Percentiles rank a stretch among this genome's conserved stretches.
These are phyloP conservation scores for Cinara cedri DNA, from an alignment of 2,888 invertebrate genomes.

Conservation along the genomic window DNA sequence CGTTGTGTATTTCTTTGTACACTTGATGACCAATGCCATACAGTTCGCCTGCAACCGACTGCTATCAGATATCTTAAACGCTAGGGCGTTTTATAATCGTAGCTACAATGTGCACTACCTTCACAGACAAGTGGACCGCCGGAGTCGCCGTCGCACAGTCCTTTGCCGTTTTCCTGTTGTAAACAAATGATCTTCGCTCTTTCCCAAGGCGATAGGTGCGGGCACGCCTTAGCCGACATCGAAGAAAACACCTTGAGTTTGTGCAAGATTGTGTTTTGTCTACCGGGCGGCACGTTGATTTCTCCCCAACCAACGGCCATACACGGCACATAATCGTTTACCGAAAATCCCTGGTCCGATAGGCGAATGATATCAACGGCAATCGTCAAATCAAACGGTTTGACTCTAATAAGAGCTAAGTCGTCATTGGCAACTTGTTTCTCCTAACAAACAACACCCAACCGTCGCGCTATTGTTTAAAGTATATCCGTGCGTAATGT, in stretches of 20 bases:
- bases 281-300: no score
- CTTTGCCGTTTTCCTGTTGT: slow-evolving; percentile 43
- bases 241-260: no score
- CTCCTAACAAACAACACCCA: no score
- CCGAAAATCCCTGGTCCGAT: slow-evolving; percentile 18
- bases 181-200: slow-evolving; percentile 47
- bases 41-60: slow-evolving; percentile 51
- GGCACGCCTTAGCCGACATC: no score
- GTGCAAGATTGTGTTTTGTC: no score
- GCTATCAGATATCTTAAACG: not conserved
- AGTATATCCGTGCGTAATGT: no score
- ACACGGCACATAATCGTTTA: slow-evolving; percentile 23
- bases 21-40: slow-evolving; percentile 60
- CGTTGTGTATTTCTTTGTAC: slow-evolving; percentile 57
- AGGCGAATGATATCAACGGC: no score
- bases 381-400: no score
- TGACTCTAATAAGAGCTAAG: no score
- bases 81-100: not conserved
- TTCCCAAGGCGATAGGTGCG: slow-evolving; percentile 32
- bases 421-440: no score
- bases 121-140: slow-evolving; percentile 51
- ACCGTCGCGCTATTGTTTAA: no score
- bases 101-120: not conserved
- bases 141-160: slow-evolving; percentile 50
- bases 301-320: slow-evolving; percentile 52